Percentiles rank a stretch among this genome's conserved stretches.
These are phyloP conservation scores for Enteromius paludinosus DNA, from an alignment of 2,797 vertebrate genomes.

Conservation along the genomic window DNA sequence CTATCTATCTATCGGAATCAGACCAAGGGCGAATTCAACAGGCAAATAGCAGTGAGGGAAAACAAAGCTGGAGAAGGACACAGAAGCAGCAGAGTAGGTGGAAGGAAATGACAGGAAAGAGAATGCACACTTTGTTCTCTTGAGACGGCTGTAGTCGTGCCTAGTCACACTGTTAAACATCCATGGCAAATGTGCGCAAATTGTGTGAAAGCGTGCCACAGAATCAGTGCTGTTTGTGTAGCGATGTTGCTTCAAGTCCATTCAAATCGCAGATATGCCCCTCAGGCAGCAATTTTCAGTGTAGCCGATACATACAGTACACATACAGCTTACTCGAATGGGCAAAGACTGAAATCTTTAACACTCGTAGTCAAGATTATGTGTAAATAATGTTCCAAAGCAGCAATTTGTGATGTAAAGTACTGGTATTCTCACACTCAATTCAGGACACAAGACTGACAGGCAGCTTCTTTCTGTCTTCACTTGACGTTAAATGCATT, in stretches of 20 bases:
- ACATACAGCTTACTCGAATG: not conserved
- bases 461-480: not conserved
- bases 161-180: not conserved
- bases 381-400: not conserved
- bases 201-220: not conserved
- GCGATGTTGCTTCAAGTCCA: not conserved
- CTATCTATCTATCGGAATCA: slow-evolving; percentile 6
- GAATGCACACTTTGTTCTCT: slow-evolving; percentile 19
- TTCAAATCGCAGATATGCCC: not conserved
- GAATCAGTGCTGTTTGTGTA: slow-evolving; percentile 1
- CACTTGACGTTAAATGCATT: not conserved
- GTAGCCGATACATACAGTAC: not conserved
- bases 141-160: not conserved
- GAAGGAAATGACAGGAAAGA: slow-evolving; percentile 23
- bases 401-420: not conserved
- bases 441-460: not conserved
- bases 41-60: not conserved
- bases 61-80: slow-evolving; percentile 17
- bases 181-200: not conserved
- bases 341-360: not conserved
- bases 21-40: slow-evolving; percentile 25
- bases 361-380: not conserved
- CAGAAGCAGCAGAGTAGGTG: slow-evolving; percentile 20
- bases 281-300: not conserved
- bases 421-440: not conserved